Evolutionary conservation across 1,140 invertebrate genomes (phyloP).

Genomic region (Chionoecetes opilio): DNA sequence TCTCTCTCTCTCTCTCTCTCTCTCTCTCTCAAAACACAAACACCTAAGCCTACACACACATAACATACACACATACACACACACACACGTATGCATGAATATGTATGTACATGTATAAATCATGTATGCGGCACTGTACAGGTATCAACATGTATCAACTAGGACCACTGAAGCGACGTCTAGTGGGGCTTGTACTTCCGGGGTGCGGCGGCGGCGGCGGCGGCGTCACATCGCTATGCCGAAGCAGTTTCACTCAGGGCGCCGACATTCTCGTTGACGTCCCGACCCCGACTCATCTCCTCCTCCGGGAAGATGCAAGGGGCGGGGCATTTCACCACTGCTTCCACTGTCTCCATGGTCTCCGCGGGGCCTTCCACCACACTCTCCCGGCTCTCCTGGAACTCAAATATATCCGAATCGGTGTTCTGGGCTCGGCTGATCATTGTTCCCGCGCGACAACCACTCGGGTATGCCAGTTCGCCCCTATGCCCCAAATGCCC

Average conservation of each 20-base stretch:
- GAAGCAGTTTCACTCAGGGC: slow-evolving; percentile 67
- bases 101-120: slow-evolving; percentile 54
- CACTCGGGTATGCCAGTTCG: no score
- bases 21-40: neutral
- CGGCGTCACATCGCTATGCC: slow-evolving; percentile 63
- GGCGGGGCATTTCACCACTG: neutral
- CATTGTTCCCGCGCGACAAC: neutral
- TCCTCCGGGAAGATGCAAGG: slow-evolving; percentile 69
- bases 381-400: slow-evolving; percentile 59
- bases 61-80: slow-evolving; percentile 22
- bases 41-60: neutral
- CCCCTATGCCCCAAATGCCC: neutral
- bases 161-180: slow-evolving; percentile 59
- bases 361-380: slow-evolving; percentile 28
- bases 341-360: neutral
- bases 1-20: slow-evolving; percentile 2
- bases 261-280: slow-evolving; percentile 73
- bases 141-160: slow-evolving; percentile 44
- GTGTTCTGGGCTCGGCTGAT: slow-evolving; percentile 34
- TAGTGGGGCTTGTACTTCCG: slow-evolving; percentile 64
- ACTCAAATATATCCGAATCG: slow-evolving; percentile 70
- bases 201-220: slow-evolving; percentile 35
- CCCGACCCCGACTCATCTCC: slow-evolving; percentile 62
- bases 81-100: neutral
- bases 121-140: slow-evolving; percentile 38